Evolutionary conservation across 1,140 invertebrate genomes (phyloP).

Genomic region (Papilio xuthus): DNA sequence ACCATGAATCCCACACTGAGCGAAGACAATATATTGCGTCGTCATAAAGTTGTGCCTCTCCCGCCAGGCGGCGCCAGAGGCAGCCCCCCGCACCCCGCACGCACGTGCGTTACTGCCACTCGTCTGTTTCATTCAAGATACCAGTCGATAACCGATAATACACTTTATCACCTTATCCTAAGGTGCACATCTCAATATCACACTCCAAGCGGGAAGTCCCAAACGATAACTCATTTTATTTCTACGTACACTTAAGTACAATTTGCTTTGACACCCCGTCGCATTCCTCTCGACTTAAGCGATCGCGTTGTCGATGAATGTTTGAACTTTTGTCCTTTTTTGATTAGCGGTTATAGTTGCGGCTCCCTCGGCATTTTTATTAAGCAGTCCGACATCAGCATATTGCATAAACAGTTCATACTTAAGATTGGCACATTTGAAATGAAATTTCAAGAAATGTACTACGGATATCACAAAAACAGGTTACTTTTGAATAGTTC

Average conservation of each 20-base stretch:
- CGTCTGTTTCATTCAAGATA: conserved; percentile 58
- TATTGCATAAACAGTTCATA: conserved; percentile 39
- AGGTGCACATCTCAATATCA: conserved; percentile 51
- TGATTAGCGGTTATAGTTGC: conserved; percentile 75
- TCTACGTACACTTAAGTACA: conserved; percentile 58
- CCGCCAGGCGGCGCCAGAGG: conserved; percentile 71
- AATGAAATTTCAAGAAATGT: background rate
- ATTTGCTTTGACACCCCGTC: conserved; percentile 57
- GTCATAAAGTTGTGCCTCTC: conserved; percentile 74
- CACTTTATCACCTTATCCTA: conserved; percentile 57
- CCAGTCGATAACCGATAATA: conserved; percentile 49
- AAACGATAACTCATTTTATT: conserved; percentile 68
- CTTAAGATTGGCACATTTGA: background rate
- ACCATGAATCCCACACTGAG: conserved; percentile 72
- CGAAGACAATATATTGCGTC: conserved; percentile 71
- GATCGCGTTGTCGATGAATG: conserved; percentile 69
- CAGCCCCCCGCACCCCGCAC: conserved; percentile 51
- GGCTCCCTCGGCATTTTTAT: conserved; percentile 60
- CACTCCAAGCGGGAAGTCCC: conserved; percentile 47
- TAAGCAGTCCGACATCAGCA: conserved; percentile 42
- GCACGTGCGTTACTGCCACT: conserved; percentile 76
- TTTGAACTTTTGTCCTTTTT: conserved; percentile 80
- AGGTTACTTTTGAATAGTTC: too few relatives aligned
- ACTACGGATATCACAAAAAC: too few relatives aligned
- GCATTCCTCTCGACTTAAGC: conserved; percentile 62